Percentiles rank a stretch among this genome's conserved stretches.
phyloP scores from a whole-genome alignment of 2,888 invertebrate species.

The Stenichneumon culpator region DNA sequence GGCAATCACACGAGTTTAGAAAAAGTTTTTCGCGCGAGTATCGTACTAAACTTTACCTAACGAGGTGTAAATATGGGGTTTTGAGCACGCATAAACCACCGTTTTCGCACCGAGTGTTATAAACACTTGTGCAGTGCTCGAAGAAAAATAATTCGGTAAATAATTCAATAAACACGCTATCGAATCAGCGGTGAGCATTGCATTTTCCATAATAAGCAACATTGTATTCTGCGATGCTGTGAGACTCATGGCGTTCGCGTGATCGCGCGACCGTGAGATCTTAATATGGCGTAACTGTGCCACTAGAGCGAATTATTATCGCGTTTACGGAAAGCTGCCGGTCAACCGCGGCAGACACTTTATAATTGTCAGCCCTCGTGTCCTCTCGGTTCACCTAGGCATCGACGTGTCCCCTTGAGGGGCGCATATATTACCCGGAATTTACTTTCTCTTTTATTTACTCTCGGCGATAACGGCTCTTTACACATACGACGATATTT shows the following conservation, averaged over 20 bases:
- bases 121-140: conserved; percentile 1
- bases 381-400: neutral
- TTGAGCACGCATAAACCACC: no score
- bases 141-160: neutral
- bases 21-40: no score
- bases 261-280: neutral
- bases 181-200: neutral
- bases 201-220: neutral
- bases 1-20: no score
- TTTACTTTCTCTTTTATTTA: neutral
- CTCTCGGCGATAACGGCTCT: no score
- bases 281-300: conserved; percentile 17
- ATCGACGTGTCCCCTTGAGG: neutral
- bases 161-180: neutral
- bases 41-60: no score
- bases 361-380: neutral
- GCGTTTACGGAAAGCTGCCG: conserved; percentile 45
- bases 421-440: neutral
- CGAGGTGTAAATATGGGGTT: no score
- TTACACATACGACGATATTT: no score
- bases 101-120: no score
- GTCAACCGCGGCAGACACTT: conserved; percentile 72
- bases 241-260: neutral
- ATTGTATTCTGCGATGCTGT: neutral
- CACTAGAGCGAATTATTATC: conserved; percentile 20